Evolutionary conservation across 1,140 invertebrate genomes (phyloP), one percentile per base, ranked within the genome.

Genomic region (Anthonomus grandis): DNA sequence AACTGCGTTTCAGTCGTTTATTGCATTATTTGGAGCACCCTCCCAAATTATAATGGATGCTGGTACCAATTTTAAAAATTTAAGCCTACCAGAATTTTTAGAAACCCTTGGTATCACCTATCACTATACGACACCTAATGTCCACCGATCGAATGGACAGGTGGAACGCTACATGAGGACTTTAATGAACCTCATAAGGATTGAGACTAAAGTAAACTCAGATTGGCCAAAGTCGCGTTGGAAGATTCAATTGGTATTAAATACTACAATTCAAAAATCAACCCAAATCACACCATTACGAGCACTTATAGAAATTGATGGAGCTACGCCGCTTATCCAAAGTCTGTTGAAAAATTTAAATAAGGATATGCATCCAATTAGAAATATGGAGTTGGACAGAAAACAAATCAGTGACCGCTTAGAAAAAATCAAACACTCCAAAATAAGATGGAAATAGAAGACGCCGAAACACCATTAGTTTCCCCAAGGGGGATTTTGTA

Each of bases 141-240:
- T 18, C 18, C 21, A 21, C 22, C 46, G 54, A n/a, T 31, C 46
- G 17, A 57, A 57, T 45, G 69, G 72, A 1, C 70, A 74, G 49
- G 64, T 67, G 0, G 70, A 74, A 47, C 52, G 73, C n/a, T 69
- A 71, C 44, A 65, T 73, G 13, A 10, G 59, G 8, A 71, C 68
- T 13, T 25, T 71, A 23, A 63, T 52, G 17, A 64, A 70, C 52
- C 64, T 73, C 61, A 37, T 71, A 41, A 64, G 19, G 22, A 58
- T 69, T 18, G 59, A 46, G 2, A 61, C 55, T 49, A 64, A 59
- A 39, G 49, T 42, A 25, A 2, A 15, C 48, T 55, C 65, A 70
- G 66, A 67, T 13, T 72, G 72, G 68, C 66, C 70, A 42, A 72
- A 44, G 64, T 56, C 4, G 2, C 39, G 72, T 2, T 72, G 66